phyloP scores from a whole-genome alignment of 2,888 invertebrate species.

The Chelonus formosanus region DNA sequence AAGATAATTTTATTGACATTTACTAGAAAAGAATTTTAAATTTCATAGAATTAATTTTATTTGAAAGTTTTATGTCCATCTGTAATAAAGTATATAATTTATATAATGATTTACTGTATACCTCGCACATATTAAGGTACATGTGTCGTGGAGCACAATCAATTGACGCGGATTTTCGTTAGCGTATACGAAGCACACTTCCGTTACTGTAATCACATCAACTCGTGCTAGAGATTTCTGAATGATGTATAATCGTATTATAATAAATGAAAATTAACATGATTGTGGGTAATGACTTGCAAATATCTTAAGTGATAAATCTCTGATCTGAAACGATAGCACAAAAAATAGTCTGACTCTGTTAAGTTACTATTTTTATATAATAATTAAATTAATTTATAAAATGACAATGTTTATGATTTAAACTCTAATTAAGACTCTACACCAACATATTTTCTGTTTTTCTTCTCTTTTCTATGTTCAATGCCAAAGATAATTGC shows the following conservation, averaged over 20 bases:
- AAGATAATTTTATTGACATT: neutral
- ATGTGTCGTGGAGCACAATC: slow-evolving; percentile 8
- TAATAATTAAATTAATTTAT: too few species aligned
- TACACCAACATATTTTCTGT: too few species aligned
- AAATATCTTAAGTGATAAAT: neutral
- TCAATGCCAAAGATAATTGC: too few species aligned
- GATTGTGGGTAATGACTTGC: slow-evolving; percentile 4
- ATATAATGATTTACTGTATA: slow-evolving; percentile 5
- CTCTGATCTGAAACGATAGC: neutral
- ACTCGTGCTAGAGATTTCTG: slow-evolving; percentile 3
- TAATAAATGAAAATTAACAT: slow-evolving; percentile 10
- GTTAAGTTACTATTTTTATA: too few species aligned
- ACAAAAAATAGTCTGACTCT: too few species aligned
- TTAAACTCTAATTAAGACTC: too few species aligned
- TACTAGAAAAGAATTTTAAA: slow-evolving; percentile 1
- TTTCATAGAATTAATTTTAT: neutral
- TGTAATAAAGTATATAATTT: neutral
- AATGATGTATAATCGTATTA: neutral
- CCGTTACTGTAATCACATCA: slow-evolving; percentile 13
- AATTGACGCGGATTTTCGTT: slow-evolving; percentile 14
- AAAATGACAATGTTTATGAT: too few species aligned
- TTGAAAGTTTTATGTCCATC: too few species aligned
- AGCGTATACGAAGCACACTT: slow-evolving; percentile 7
- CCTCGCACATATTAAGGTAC: neutral
- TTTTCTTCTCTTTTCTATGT: too few species aligned